Evolutionary conservation across 2,888 invertebrate genomes (phyloP), one percentile per base, ranked within the genome.

Genomic region (Fabriciana adippe): DNA sequence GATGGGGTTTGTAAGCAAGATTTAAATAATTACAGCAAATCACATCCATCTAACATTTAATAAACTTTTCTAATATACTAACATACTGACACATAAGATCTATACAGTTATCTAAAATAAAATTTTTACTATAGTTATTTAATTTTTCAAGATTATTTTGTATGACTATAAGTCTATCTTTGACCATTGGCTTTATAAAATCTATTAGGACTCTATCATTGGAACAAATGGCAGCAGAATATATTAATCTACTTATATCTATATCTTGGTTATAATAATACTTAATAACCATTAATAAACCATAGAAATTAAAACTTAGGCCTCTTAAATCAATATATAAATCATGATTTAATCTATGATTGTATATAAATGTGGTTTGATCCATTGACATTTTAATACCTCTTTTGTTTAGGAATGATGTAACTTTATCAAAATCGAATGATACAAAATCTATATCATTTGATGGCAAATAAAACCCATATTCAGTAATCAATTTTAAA

Each of bases 401-500:
- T 57, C 76, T 84, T n/a, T 77, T 73, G 67, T 77, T 81, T 48
- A 93, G 78, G 74, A 91, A 92, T 53, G 80, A 73, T 72, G 92
- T 81, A 50, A 96, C 82, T 76, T 94, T 93, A 51, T 90, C 86
- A 77, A 95, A 91, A 47, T 87, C 81, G 77, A 97, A 94, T 63
- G 92, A 86, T 62, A 96, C 93, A 81, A 88, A 93, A 84, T 97
- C 96, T 75, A 96, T 89, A 47, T 93, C 91, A 91, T 97, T 97
- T 6, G 88, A 80, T 0, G 94, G 93, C 70, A 96, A 84, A 76
- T 94, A 95, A 85, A 98, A 98, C 0, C 98, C 98, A 90, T 98
- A 98, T 78, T 98, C 97, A 0, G 95, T 91, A 47, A 97, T 94
- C n/a, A 98, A 89, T 83, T 96, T 96, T 0, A 94, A 84, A 88